phyloP scores from a whole-genome alignment of 2,113 vertebrate genomes.

The Xiphophorus maculatus region DNA sequence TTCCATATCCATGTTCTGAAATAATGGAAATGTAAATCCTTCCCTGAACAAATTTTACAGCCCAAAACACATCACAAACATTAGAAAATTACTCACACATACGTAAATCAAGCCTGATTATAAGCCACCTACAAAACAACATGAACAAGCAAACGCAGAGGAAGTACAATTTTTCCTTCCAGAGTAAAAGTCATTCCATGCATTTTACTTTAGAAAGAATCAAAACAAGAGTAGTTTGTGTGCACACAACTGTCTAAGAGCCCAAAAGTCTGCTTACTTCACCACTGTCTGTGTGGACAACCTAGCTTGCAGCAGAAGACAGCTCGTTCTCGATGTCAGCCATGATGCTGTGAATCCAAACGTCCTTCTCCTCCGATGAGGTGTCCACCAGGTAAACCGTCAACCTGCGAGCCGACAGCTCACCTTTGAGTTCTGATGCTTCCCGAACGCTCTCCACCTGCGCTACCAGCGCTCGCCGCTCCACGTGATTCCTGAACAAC shows the following conservation, averaged over 20 bases:
- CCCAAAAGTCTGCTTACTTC: neutral
- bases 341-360: conserved; percentile 93
- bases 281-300: neutral
- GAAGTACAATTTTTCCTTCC: neutral
- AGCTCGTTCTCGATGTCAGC: conserved; percentile 77
- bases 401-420: conserved; percentile 83
- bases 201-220: neutral
- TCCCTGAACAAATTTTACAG: too few relatives aligned
- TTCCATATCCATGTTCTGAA: too few relatives aligned
- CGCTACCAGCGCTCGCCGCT: conserved; percentile 90
- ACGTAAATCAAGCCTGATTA: too few relatives aligned
- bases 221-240: neutral
- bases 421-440: conserved; percentile 47
- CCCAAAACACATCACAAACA: too few relatives aligned
- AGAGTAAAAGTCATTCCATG: too few relatives aligned
- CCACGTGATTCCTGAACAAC: conserved; percentile 93
- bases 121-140: neutral
- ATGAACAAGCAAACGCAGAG: neutral
- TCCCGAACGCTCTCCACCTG: conserved; percentile 84
- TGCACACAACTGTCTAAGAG: neutral
- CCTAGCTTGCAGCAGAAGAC: conserved; percentile 37
- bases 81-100: too few relatives aligned
- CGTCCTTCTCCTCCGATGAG: conserved; percentile 81
- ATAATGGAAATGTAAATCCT: too few relatives aligned
- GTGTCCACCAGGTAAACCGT: conserved; percentile 92